Conservation (phyloP, 2,888 invertebrate genomes). For the Erebia aethiops region DNA sequence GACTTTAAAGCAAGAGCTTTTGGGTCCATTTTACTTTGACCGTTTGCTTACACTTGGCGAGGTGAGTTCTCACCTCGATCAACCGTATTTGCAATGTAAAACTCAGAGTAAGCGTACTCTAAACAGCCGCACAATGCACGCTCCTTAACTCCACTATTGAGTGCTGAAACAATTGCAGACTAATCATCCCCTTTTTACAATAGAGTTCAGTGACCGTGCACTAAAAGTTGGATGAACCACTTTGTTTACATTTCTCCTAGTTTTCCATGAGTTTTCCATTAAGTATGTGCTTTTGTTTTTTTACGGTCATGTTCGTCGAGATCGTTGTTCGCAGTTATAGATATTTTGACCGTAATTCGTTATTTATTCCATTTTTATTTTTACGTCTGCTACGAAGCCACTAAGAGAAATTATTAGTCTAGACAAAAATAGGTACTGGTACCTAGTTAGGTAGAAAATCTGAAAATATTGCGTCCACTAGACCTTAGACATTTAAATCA, state of each 20-base stretch:
- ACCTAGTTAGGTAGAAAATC: too few relatives aligned
- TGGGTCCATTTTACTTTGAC: too few relatives aligned
- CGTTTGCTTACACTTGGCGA: too few relatives aligned
- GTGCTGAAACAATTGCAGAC: conserved; percentile 15
- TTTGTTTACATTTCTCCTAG: not conserved
- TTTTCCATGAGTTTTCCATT: not conserved
- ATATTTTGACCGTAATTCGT: too few relatives aligned
- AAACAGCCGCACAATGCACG: not conserved
- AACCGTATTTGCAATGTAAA: too few relatives aligned
- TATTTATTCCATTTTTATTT: too few relatives aligned
- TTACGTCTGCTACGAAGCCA: not conserved
- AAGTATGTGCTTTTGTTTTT: too few relatives aligned
- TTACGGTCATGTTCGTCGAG: too few relatives aligned
- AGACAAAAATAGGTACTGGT: not conserved
- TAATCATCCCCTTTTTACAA: conserved; percentile 2
- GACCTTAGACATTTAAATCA: conserved; percentile 21
- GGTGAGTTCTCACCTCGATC: too few relatives aligned
- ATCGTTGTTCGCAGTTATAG: too few relatives aligned
- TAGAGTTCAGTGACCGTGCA: not conserved
- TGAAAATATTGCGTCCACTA: not conserved
- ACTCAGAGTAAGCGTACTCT: too few relatives aligned
- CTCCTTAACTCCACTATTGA: not conserved
- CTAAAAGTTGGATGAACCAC: conserved; percentile 3
- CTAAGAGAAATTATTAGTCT: not conserved
- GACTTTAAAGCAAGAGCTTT: too few relatives aligned